phyloP scores from a whole-genome alignment of 2,888 invertebrate genomes.

The Leptopilina drosophilae region DNA sequence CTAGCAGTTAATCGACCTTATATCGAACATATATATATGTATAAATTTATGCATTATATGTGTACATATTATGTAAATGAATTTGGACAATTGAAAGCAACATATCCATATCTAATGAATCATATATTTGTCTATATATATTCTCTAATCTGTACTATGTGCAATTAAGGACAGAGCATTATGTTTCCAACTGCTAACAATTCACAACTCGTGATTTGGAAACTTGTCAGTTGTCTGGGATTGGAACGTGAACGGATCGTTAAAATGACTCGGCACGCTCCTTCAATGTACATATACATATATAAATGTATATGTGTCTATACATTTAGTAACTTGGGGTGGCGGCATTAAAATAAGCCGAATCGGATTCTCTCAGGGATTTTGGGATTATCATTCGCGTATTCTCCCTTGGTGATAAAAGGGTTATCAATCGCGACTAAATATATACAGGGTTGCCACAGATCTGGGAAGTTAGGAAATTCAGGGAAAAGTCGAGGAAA shows the following conservation, averaged over 20 bases:
- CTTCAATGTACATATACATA: background rate
- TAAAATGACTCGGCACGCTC: constrained; percentile 55
- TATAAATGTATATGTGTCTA: too few species aligned
- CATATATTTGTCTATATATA: background rate
- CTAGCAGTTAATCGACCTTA: too few species aligned
- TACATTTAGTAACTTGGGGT: constrained; percentile 32
- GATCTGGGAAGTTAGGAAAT: too few species aligned
- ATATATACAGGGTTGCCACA: too few species aligned
- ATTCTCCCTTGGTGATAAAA: background rate
- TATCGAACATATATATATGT: background rate
- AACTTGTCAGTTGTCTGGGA: constrained; percentile 42
- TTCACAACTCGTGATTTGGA: background rate
- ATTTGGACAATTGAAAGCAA: background rate
- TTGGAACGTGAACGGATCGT: constrained; percentile 57
- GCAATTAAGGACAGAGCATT: background rate
- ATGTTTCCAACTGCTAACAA: constrained; percentile 25
- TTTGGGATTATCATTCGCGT: constrained; percentile 56
- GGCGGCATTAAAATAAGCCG: constrained; percentile 63
- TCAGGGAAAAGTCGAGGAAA: too few species aligned
- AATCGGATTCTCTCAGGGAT: constrained; percentile 60
- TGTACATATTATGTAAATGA: constrained; percentile 3
- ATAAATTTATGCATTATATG: constrained; percentile 1
- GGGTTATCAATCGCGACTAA: background rate
- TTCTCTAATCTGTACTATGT: constrained; percentile 13
- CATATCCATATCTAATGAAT: constrained; percentile 12